These are phyloP conservation scores for Gymnocypris eckloni DNA, from an alignment of 2,797 vertebrate species.

Conservation along the genomic window DNA sequence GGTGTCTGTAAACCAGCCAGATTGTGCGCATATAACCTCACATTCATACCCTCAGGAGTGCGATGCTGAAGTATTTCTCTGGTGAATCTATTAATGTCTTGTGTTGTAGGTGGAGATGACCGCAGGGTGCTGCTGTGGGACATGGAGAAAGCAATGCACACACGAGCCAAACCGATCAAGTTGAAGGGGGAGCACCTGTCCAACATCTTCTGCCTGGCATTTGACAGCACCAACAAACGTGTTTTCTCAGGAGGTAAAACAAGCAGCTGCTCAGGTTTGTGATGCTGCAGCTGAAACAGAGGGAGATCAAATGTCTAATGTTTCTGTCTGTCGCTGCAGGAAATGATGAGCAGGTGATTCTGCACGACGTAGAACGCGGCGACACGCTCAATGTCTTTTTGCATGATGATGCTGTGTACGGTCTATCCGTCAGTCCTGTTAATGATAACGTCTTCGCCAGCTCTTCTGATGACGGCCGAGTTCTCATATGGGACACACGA, in stretches of 20 bases:
- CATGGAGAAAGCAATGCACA: constrained; percentile 94
- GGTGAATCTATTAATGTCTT: constrained; percentile 36
- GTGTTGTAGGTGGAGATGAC: constrained; percentile 90
- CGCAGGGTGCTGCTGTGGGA: constrained; percentile 97
- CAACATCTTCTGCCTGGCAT: constrained; percentile 99
- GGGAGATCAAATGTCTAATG: background rate
- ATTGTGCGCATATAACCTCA: background rate
- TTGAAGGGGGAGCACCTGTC: constrained; percentile 98
- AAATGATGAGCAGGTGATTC: constrained; percentile 98
- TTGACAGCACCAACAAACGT: constrained; percentile 94
- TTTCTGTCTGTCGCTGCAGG: constrained; percentile 79
- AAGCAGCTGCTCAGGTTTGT: background rate
- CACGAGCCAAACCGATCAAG: constrained; percentile 90
- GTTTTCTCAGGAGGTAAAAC: constrained; percentile 95
- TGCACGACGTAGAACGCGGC: constrained; percentile 95
- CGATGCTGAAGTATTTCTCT: background rate
- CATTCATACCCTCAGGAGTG: background rate
- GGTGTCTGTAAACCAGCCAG: background rate
- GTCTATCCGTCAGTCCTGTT: constrained; percentile 95
- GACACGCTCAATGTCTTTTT: constrained; percentile 96
- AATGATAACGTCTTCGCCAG: constrained; percentile 99
- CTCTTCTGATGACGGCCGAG: constrained; percentile 95
- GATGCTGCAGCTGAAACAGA: background rate
- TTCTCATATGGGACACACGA: constrained; percentile 97
- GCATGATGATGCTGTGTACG: constrained; percentile 97